A percentile compares a stretch with the other conserved stretches of the same genome.
These are phyloP conservation scores for Crocidura indochinensis DNA, from an alignment of 2,797 vertebrate species.

Conservation along the genomic window DNA sequence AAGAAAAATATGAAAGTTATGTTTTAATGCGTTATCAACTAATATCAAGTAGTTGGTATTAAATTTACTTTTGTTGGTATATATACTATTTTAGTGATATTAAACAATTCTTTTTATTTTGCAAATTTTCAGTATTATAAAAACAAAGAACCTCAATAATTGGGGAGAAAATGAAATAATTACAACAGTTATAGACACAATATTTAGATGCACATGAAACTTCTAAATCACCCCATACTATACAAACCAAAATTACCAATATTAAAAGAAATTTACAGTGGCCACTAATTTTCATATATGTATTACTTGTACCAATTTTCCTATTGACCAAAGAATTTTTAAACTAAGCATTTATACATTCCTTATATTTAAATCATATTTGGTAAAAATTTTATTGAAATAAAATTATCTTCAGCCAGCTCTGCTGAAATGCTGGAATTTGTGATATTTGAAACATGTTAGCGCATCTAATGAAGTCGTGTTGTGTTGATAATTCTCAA, in stretches of 20 bases:
- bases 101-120: not conserved
- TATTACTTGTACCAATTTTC: conserved; percentile 20
- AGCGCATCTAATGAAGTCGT: not conserved
- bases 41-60: no score
- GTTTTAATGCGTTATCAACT: no score
- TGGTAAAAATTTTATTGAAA: conserved; percentile 41
- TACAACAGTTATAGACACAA: not conserved
- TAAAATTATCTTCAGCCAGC: conserved; percentile 44
- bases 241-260: not conserved
- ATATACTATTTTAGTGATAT: no score
- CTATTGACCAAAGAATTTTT: conserved; percentile 16
- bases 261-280: not conserved
- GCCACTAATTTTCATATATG: not conserved
- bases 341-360: conserved; percentile 27
- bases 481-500: not conserved
- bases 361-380: conserved; percentile 45
- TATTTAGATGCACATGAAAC: not conserved
- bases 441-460: conserved; percentile 34
- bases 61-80: no score
- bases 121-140: conserved; percentile 40
- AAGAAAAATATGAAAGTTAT: conserved; percentile 12
- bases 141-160: conserved; percentile 40
- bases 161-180: not conserved
- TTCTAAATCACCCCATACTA: not conserved
- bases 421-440: conserved; percentile 22